Base-by-base conservation (phyloP, 2,113 vertebrate genomes). In the Atractosteus spatula region DNA sequence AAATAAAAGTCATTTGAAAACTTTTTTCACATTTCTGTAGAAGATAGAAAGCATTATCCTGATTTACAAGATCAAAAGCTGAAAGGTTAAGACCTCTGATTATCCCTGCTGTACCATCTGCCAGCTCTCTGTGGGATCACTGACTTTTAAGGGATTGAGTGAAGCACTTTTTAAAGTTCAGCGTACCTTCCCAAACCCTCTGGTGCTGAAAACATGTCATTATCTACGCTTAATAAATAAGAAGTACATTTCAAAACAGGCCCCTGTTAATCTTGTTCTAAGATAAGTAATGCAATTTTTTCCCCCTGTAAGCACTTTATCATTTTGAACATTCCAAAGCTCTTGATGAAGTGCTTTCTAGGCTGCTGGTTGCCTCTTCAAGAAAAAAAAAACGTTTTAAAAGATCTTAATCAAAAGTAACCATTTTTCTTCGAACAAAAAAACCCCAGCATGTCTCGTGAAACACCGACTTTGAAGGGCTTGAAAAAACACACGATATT, bases 21-120 rank as follows among this genome's bases (percentile, higher is more conserved):
- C n/a, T n/a, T n/a, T n/a, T n/a, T n/a, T 8, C 11, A 59, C 11
- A 12, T 59, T 59, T 13, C 56, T 59, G 16, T 3, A 3, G 41
- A 17, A 29, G 8, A 29, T 14, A 4, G 55, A 47, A 51, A 69
- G 14, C 69, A n/a, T 74, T 17, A 61, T 41, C 3, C 55, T 43
- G 43, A 62, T 75, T 80, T 76, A 74, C 63, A 8, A 62, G 42
- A 57, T 71, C 66, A 74, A 66, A 71, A 72, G 62, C 62, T 77
- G 62, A 76, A 69, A 65, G 13, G 56, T 43, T 78, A 47, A 76
- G 43, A 62, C 41, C 69, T 51, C 43, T 71, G 56, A 70, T 62
- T 73, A 57, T 65, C 62, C 70, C 55, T 41, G 42, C 68, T 29
- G 43, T 17, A 45, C 16, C 72, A 77, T 59, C 81, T 75, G 62